Evolutionary conservation across 1,140 invertebrate species (phyloP).

Genomic region (Pantala flavescens): DNA sequence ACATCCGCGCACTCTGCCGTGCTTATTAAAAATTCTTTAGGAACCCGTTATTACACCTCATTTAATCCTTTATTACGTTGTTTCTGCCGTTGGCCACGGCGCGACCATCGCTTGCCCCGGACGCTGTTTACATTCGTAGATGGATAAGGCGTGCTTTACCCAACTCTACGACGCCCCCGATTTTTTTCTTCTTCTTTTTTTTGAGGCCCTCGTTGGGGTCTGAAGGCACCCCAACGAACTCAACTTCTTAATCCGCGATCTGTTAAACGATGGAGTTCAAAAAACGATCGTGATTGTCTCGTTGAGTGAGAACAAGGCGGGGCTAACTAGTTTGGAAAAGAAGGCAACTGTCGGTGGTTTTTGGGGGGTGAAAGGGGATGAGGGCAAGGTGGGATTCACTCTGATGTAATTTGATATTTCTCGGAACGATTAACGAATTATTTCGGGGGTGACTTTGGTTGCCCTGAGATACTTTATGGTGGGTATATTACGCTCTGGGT

Average conservation of each 20-base stretch:
- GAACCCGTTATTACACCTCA: slow-evolving; percentile 5
- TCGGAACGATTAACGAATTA: too few species aligned
- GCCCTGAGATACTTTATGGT: too few species aligned
- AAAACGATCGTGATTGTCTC: not conserved
- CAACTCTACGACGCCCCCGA: not conserved
- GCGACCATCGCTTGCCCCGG: not conserved
- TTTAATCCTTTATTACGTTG: slow-evolving; percentile 10
- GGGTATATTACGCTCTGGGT: too few species aligned
- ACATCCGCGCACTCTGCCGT: not conserved
- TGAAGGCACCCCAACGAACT: too few species aligned
- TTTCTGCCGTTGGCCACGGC: not conserved
- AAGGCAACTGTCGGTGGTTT: not conserved
- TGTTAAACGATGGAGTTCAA: not conserved
- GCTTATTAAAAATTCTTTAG: slow-evolving; percentile 10
- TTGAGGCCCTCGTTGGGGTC: not conserved
- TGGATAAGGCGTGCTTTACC: not conserved
- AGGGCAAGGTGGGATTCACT: not conserved
- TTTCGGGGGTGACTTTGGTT: too few species aligned
- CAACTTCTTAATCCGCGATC: not conserved
- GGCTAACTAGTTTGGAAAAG: not conserved
- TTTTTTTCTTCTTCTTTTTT: not conserved
- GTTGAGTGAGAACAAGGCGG: not conserved
- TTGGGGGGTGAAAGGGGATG: not conserved
- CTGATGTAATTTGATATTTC: too few species aligned
- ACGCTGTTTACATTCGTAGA: not conserved